Percentiles rank a stretch among this genome's conserved stretches.
Conservation (phyloP, 1,140 invertebrate species). For the Neocloeon triangulifer region DNA sequence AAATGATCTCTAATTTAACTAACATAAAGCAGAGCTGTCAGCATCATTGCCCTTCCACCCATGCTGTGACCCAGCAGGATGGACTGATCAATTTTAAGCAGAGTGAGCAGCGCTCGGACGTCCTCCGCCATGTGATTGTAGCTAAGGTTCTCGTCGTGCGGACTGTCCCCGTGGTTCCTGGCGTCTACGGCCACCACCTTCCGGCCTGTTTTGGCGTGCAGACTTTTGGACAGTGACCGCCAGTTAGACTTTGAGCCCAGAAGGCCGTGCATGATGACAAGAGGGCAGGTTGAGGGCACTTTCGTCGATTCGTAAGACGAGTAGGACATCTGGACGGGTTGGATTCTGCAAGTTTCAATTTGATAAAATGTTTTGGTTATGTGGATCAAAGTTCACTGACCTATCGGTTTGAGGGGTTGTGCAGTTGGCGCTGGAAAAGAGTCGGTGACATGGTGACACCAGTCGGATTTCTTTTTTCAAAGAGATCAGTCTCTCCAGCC, state of each 20-base stretch:
- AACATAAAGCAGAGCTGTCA: conserved; percentile 40
- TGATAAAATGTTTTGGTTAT: too few species aligned
- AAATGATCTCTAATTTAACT: conserved; percentile 2
- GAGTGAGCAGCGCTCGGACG: conserved; percentile 34
- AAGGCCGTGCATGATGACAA: conserved; percentile 67
- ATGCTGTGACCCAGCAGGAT: conserved; percentile 72
- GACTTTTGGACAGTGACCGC: conserved; percentile 50
- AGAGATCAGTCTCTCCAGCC: too few species aligned
- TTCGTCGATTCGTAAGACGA: conserved; percentile 25
- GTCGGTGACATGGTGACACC: too few species aligned
- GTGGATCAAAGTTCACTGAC: too few species aligned
- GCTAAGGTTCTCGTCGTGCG: conserved; percentile 41
- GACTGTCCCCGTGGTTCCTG: conserved; percentile 80
- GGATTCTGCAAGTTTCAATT: conserved; percentile 4
- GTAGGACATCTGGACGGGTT: conserved; percentile 29
- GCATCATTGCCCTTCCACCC: conserved; percentile 71
- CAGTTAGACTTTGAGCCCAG: conserved; percentile 73
- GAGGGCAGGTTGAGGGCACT: conserved; percentile 23
- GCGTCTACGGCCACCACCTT: conserved; percentile 58
- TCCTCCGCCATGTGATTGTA: conserved; percentile 53
- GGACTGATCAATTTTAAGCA: conserved; percentile 32
- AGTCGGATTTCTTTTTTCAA: too few species aligned
- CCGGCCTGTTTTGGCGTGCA: conserved; percentile 34
- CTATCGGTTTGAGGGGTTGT: too few species aligned
- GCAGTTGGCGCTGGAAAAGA: too few species aligned